A percentile compares a stretch with the other conserved stretches of the same genome.
phyloP scores from a whole-genome alignment of 2,797 vertebrate genomes.

The Oryzias dopingdopingensis region DNA sequence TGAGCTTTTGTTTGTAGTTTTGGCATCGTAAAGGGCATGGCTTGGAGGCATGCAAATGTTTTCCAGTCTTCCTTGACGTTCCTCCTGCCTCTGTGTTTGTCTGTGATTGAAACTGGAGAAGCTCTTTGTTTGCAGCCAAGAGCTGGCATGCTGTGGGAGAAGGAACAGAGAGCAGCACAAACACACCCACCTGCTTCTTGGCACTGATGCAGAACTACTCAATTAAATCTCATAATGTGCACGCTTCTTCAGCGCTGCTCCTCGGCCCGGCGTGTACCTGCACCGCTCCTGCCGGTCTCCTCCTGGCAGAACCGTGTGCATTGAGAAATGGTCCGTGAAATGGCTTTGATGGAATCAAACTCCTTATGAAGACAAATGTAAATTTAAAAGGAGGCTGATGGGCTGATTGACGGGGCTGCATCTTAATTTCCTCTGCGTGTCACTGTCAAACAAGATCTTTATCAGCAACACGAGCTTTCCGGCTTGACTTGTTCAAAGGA shows the following conservation, averaged over 20 bases:
- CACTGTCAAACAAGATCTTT: slow-evolving; percentile 39
- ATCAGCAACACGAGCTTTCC: slow-evolving; percentile 47
- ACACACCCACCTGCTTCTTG: slow-evolving; percentile 51
- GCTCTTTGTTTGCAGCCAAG: slow-evolving; percentile 51
- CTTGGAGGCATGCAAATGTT: slow-evolving; percentile 32
- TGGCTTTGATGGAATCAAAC: slow-evolving; percentile 71
- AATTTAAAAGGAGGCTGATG: slow-evolving; percentile 56
- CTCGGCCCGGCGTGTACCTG: slow-evolving; percentile 20
- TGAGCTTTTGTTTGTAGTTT: slow-evolving; percentile 34
- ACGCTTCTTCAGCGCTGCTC: slow-evolving; percentile 40
- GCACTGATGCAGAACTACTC: slow-evolving; percentile 68
- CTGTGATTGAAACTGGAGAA: slow-evolving; percentile 56
- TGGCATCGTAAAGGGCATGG: slow-evolving; percentile 30
- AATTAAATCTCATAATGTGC: slow-evolving; percentile 63
- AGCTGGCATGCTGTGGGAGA: slow-evolving; percentile 27
- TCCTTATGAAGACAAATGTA: slow-evolving; percentile 67
- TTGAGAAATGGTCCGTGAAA: slow-evolving; percentile 74
- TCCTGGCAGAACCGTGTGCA: slow-evolving; percentile 60
- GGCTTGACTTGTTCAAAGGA: slow-evolving; percentile 37
- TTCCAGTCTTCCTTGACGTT: slow-evolving; percentile 30
- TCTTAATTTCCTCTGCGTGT: slow-evolving; percentile 57
- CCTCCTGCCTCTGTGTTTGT: slow-evolving; percentile 17
- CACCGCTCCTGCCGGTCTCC: slow-evolving; percentile 18
- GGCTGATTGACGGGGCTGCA: slow-evolving; percentile 53
- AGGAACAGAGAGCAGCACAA: slow-evolving; percentile 48